Conservation (phyloP, 2,797 vertebrate species). For the Poeciliopsis presidionis region DNA sequence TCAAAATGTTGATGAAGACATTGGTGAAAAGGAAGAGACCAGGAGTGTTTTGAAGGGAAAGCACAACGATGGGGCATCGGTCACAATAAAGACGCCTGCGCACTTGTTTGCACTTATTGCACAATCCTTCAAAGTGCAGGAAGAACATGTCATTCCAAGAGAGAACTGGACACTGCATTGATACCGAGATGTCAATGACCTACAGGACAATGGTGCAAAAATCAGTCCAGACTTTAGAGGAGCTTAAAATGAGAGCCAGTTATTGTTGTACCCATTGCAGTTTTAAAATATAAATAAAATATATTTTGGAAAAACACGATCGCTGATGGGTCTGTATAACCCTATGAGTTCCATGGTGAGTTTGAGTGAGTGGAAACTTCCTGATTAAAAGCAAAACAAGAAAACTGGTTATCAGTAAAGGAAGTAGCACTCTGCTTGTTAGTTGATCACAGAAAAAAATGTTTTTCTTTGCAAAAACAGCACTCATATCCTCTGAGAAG, state of each 20-base stretch:
- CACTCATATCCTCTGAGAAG: conserved; percentile 19
- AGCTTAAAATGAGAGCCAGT: conserved; percentile 40
- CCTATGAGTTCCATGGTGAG: not conserved
- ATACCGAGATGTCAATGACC: conserved; percentile 72
- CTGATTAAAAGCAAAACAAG: conserved; percentile 71
- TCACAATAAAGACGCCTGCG: conserved; percentile 7
- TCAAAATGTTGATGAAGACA: conserved; percentile 40
- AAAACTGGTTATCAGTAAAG: conserved; percentile 63
- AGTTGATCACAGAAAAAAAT: conserved; percentile 43
- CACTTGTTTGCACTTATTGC: not conserved
- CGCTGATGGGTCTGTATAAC: not conserved
- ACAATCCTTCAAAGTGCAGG: conserved; percentile 25
- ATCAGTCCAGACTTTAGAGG: conserved; percentile 52
- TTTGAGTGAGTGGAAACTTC: conserved; percentile 28
- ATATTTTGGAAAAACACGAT: not conserved
- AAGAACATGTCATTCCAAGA: conserved; percentile 33
- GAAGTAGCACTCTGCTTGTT: conserved; percentile 58
- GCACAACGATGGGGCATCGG: conserved; percentile 23
- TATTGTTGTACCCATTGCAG: conserved; percentile 19
- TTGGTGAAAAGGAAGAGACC: conserved; percentile 38
- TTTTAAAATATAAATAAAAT: conserved; percentile 10
- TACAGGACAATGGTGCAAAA: conserved; percentile 23
- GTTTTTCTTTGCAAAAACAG: conserved; percentile 38
- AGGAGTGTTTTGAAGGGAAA: conserved; percentile 27
- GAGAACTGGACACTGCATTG: conserved; percentile 48